Evolutionary conservation across 1,140 invertebrate genomes (phyloP), one percentile per base, ranked within the genome.

Genomic region (Diorhabda carinulata): DNA sequence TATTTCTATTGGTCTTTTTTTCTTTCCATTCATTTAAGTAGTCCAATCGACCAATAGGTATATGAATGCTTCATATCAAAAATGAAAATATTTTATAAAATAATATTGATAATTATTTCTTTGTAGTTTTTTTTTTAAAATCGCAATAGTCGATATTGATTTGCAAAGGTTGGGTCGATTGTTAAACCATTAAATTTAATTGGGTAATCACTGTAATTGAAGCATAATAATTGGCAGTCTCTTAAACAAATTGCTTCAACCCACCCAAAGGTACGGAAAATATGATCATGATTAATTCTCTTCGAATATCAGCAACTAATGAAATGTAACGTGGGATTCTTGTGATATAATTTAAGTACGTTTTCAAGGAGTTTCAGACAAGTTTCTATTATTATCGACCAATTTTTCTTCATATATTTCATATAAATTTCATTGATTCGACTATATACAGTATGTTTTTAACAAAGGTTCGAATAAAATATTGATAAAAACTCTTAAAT

Each of bases 201-300:
- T 52, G 47, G 47, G 47, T 52, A 52, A 52, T 52, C 3, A 52
- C 47, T 52, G 47, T 52, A 52, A 52, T 52, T 52, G 47, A 52
- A n/a, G 47, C 4, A 52, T 52, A 52, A n/a, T 52, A 52, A 52
- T 52, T 52, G 47, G 6, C 47, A 52, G 47, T 52, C 47, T 52
- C n/a, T 52, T 52, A 52, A 52, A 52, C 47, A 52, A 52, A 52
- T 52, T 52, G 47, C 47, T 52, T n/a, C 47, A 52, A 52, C 47
- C 47, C 47, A 52, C 47, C 47, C n/a, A 25, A 52, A 52, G 47
- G 47, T 52, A 52, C 6, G n/a, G 47, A 52, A 52, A 52, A 52
- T 52, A 52, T n/a, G 47, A 52, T 52, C 47, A 52, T 52, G 6
- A n/a, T n/a, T 2, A 52, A 52, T n/a, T n/a, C 47, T 52, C 6